These are phyloP conservation scores for Cosmia trapezina DNA, from an alignment of 2,888 invertebrate species.

Conservation along the genomic window DNA sequence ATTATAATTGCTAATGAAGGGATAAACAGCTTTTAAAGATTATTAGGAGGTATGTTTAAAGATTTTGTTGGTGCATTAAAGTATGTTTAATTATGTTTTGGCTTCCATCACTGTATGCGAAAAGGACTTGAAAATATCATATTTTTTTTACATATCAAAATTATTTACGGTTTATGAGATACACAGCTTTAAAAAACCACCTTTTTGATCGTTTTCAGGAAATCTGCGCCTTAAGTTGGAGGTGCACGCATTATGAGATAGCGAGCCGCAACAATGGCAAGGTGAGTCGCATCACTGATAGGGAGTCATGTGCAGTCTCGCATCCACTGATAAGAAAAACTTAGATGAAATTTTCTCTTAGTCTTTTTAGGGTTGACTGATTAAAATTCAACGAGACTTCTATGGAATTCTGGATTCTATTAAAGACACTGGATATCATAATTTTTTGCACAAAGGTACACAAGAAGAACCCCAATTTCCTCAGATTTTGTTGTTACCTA, in stretches of 20 bases:
- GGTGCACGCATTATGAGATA: constrained; percentile 48
- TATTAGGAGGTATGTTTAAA: too few species aligned
- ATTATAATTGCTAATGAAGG: too few species aligned
- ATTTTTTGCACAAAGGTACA: background rate
- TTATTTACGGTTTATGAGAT: too few species aligned
- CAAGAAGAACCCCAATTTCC: background rate
- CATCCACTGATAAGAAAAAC: constrained; percentile 44
- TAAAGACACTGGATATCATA: background rate
- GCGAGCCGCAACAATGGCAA: constrained; percentile 48
- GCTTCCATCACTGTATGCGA: too few species aligned
- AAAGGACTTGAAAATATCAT: too few species aligned
- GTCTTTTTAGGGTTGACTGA: background rate
- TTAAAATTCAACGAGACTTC: background rate
- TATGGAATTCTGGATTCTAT: background rate
- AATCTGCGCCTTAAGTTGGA: constrained; percentile 24
- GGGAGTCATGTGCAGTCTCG: constrained; percentile 8
- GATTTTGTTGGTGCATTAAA: too few species aligned
- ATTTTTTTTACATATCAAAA: too few species aligned
- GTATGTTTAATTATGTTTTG: too few species aligned
- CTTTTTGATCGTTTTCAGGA: too few species aligned
- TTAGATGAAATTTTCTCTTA: background rate
- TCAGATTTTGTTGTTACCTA: background rate
- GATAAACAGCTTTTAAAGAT: too few species aligned
- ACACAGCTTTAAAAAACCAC: too few species aligned
- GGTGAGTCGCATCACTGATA: constrained; percentile 45